Base-by-base conservation (phyloP, 2,113 vertebrate species). In the Pholis gunnellus region DNA sequence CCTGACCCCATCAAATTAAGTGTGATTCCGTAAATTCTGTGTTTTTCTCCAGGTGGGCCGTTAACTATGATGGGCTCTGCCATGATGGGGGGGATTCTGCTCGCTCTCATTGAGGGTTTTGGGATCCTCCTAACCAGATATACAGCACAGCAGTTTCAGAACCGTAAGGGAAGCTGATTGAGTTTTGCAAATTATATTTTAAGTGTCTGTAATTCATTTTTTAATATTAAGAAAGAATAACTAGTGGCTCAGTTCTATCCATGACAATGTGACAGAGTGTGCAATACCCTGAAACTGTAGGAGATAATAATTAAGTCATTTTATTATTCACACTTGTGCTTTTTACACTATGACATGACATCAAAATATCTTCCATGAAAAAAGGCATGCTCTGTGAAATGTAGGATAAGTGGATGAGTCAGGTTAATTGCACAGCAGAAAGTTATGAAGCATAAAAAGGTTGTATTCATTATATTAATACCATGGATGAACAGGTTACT, bases 31-130 rank as follows among this genome's bases (percentile, higher is more conserved):
- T 56, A 1, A 60, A 18, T 64, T 44, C 44, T 76, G 15, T 81
- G 6, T 72, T 78, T 76, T 72, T 79, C 75, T 75, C 31, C 87
- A 98, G 97, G 96, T 95, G 97, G 97, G 3, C 97, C 97, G 0
- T 73, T 97, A 75, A 96, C 97, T 46, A 97, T 98, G 97, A 88
- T 97, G 82, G 97, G 97, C 38, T 98, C 97, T 0, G 97, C 96
- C 3, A 95, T 97, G 96, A 97, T 98, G 96, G 97, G 97, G 0
- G 97, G 97, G 4, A 95, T 97, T 82, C 92, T 97, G 14, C 88
- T 98, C 20, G 96, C 96, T 40, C 95, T 98, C 42, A 97, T 97
- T 5, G 97, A 98, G 75, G 97, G 97, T 0, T 93, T 97, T 20
- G 96, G 96, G 22, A 97, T 98, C 82, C 95, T 98, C 10, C 94